Percentiles rank a stretch among this genome's conserved stretches.
Evolutionary conservation across 2,888 invertebrate genomes (phyloP).

Genomic region (Diplazon laetatorius): DNA sequence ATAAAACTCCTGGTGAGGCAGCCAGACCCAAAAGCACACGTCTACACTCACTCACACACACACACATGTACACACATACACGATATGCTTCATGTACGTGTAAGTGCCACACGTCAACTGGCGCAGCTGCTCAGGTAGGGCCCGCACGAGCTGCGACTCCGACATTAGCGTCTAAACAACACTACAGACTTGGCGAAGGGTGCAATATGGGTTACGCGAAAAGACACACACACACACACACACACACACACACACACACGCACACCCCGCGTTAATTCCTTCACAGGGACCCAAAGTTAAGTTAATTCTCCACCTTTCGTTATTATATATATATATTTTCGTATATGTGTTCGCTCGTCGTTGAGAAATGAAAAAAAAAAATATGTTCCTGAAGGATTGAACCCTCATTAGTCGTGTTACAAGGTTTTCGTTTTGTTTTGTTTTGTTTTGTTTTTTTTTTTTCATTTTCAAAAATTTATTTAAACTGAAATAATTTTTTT

Average conservation of each 20-base stretch:
- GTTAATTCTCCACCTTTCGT: constrained; percentile 21
- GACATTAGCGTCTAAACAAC: constrained; percentile 76
- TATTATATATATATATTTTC: too few species aligned
- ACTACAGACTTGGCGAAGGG: constrained; percentile 44
- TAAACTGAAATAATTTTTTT: too few species aligned
- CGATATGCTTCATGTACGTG: constrained; percentile 6
- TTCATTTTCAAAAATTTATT: too few species aligned
- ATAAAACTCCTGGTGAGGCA: constrained; percentile 76
- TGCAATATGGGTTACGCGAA: constrained; percentile 27
- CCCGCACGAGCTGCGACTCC: constrained; percentile 79
- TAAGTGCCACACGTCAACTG: constrained; percentile 42
- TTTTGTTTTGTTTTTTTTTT: too few species aligned
- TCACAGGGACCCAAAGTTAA: constrained; percentile 44
- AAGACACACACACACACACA: too few species aligned
- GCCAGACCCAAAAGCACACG: constrained; percentile 35
- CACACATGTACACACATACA: constrained; percentile 23
- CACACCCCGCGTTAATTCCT: constrained; percentile 56
- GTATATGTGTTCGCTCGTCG: constrained; percentile 38
- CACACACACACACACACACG: too few species aligned
- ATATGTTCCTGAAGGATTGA: constrained; percentile 24
- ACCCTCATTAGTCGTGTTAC: constrained; percentile 38
- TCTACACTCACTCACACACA: constrained; percentile 20
- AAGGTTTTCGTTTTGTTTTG: constrained; percentile 26
- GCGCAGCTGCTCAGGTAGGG: constrained; percentile 80
- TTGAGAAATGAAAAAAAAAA: constrained; percentile 40